These are phyloP conservation scores for Pardosa pseudoannulata DNA, from an alignment of 2,888 invertebrate species.

Conservation along the genomic window DNA sequence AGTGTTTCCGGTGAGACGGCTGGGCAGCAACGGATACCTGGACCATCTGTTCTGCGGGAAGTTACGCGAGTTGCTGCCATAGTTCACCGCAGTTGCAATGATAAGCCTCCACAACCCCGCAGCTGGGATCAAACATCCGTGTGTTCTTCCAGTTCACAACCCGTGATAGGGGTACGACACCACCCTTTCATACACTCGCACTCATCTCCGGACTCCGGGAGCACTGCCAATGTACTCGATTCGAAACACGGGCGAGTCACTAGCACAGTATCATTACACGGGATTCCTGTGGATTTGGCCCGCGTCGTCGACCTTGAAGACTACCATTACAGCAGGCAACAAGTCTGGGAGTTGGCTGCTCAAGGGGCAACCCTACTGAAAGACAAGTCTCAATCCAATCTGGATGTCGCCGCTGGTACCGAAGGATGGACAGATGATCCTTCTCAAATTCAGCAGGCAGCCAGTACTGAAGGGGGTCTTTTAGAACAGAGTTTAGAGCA, in stretches of 20 bases:
- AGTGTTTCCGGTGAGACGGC: conserved; percentile 26
- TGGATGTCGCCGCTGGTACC: conserved; percentile 56
- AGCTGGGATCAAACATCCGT: conserved; percentile 67
- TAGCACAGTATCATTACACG: conserved; percentile 59
- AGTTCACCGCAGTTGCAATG: conserved; percentile 67
- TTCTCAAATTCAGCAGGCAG: conserved; percentile 65
- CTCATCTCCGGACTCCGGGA: conserved; percentile 70
- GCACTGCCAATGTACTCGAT: conserved; percentile 57
- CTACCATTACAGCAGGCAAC: conserved; percentile 70
- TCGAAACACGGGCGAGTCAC: conserved; percentile 53
- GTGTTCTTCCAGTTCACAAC: conserved; percentile 67
- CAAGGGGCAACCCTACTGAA: conserved; percentile 65
- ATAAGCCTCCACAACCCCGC: conserved; percentile 58
- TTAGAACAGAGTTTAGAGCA: conserved; percentile 71
- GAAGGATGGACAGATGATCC: conserved; percentile 68
- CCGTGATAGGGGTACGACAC: conserved; percentile 54
- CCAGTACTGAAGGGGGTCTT: conserved; percentile 73
- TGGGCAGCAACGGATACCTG: conserved; percentile 52
- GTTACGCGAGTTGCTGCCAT: conserved; percentile 66
- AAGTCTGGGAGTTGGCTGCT: conserved; percentile 64
- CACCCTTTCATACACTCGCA: conserved; percentile 69
- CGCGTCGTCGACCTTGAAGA: conserved; percentile 70
- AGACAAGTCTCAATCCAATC: conserved; percentile 67
- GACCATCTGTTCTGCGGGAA: conserved; percentile 29
- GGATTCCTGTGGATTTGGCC: conserved; percentile 58